Base-by-base conservation (phyloP, 2,888 invertebrate species). In the Trichopoda pennipes region DNA sequence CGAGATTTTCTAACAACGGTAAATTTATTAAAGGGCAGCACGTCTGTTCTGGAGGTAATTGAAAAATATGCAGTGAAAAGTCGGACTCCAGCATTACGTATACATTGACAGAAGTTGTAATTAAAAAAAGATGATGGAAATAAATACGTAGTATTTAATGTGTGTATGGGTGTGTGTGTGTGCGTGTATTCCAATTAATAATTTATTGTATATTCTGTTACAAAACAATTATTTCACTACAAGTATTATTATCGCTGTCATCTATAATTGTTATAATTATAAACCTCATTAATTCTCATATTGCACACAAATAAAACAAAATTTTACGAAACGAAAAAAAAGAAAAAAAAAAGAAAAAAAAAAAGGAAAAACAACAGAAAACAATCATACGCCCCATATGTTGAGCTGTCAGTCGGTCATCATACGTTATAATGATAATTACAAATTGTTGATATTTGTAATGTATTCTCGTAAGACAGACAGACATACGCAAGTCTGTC, bases 341-440 rank as follows among this genome's bases (percentile, higher is more conserved):
- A n/a, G 3, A n/a, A 35, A 55, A 23, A 61, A 61, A 32, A 32
- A 55, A 66, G 16, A 55, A n/a, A n/a, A n/a, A n/a, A n/a, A n/a
- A 19, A 1, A 19, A 61, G 47, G 19, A 9, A 47, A 28, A 6
- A 28, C 3, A 38, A 38, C 38, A 38, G 38, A 73, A 55, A 79
- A 68, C 68, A 73, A 79, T 79, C 66, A 79, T 73, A 79, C 73
- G 79, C 73, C 73, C 73, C 66, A 79, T 79, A 66, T 79, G 79
- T 47, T 69, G n/a, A 12, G 16, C 42, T 64, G 64, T 56, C 42
- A 55, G 28, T 51, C 53, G 68, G 60, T 61, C 73, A 79, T 38
- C 69, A 69, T 61, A 51, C 35, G 53, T 19, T 73, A 19, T 51
- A 66, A 68, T 55, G 66, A 66, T 79, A 68, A 66, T 70, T 53